Conservation (phyloP, 2,797 vertebrate genomes). For the Lacerta viridis region DNA sequence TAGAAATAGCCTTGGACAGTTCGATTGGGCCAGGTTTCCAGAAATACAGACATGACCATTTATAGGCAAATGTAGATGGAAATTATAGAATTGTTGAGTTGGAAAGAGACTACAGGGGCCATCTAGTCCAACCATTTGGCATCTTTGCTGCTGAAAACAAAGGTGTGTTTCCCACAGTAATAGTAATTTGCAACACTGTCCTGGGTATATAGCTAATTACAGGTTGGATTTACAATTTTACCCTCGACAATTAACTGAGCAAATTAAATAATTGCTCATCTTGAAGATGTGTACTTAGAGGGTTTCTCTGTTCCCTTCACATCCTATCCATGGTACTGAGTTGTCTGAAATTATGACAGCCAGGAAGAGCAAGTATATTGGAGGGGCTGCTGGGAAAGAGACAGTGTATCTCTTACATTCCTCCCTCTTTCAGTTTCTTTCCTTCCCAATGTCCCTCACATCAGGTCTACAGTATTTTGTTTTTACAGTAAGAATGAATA, state of each 20-base stretch:
- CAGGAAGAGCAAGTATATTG: not conserved
- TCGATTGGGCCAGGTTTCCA: not conserved
- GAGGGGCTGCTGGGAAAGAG: not conserved
- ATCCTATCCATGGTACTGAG: not conserved
- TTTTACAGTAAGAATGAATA: not conserved
- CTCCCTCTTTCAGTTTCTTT: not conserved
- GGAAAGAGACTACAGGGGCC: not conserved
- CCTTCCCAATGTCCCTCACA: not conserved
- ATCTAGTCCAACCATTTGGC: not conserved
- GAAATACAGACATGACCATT: not conserved
- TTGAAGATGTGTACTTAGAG: not conserved
- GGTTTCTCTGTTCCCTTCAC: not conserved
- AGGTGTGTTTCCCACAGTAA: not conserved
- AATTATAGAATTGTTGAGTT: no score
- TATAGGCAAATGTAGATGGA: not conserved
- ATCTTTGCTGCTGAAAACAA: not conserved
- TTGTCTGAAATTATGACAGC: not conserved
- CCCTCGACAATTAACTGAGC: not conserved
- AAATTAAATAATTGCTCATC: constrained; percentile 6
- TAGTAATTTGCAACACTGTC: not conserved
- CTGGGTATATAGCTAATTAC: not conserved
- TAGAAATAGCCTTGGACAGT: not conserved
- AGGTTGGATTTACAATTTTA: not conserved
- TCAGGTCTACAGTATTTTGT: not conserved
- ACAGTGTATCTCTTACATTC: not conserved